A percentile compares a stretch with the other conserved stretches of the same genome.
Evolutionary conservation across 1,140 invertebrate species (phyloP).

Genomic region (Psix sp.): DNA sequence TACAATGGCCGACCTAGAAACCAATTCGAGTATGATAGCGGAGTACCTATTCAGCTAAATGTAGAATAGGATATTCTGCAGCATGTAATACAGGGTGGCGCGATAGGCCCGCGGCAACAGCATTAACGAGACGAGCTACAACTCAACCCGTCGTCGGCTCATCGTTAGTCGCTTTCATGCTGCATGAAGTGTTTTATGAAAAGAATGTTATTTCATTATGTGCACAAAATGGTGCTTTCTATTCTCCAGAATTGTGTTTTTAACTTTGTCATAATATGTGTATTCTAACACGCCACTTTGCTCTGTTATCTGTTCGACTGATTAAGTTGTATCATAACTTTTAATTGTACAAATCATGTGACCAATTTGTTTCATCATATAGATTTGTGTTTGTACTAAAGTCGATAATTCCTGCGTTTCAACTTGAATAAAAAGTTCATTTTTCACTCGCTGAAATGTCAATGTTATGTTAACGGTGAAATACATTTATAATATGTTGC

Average conservation of each 20-base stretch:
- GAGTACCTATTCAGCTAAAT: slow-evolving; percentile 55
- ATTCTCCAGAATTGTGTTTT: slow-evolving; percentile 48
- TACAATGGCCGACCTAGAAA: slow-evolving; percentile 54
- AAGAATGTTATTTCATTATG: slow-evolving; percentile 61
- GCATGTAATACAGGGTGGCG: slow-evolving; percentile 54
- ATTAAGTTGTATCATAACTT: slow-evolving; percentile 28
- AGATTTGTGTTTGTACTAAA: too few species aligned
- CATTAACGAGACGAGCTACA: slow-evolving; percentile 60
- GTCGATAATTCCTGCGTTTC: too few species aligned
- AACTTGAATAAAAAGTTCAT: too few species aligned
- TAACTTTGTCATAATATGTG: slow-evolving; percentile 52
- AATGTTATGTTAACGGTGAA: too few species aligned
- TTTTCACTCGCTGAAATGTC: too few species aligned
- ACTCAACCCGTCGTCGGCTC: slow-evolving; percentile 54
- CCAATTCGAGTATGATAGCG: slow-evolving; percentile 54
- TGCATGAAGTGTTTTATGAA: slow-evolving; percentile 57
- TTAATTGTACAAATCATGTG: too few species aligned
- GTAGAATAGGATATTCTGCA: slow-evolving; percentile 58
- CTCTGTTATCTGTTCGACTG: slow-evolving; percentile 22
- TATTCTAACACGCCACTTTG: slow-evolving; percentile 21
- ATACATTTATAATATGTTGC: too few species aligned
- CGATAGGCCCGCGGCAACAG: slow-evolving; percentile 60
- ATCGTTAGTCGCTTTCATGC: slow-evolving; percentile 59
- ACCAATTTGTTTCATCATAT: too few species aligned
- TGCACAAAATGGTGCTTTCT: slow-evolving; percentile 53